Conservation (phyloP, 2,113 vertebrate species). For the Bos taurus region DNA sequence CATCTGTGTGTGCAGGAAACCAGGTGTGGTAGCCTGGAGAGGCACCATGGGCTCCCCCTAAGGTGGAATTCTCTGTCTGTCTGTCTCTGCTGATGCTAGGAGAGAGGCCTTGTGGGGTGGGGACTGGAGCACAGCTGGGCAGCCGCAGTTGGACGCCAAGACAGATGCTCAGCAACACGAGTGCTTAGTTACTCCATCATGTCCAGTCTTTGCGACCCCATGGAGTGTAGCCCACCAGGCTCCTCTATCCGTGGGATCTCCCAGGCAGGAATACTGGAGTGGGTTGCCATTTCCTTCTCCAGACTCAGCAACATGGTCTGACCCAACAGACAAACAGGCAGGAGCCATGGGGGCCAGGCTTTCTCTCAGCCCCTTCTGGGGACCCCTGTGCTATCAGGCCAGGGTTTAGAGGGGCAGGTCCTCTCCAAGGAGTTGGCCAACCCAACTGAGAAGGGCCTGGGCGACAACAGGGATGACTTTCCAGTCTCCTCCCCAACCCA, state of each 20-base stretch:
- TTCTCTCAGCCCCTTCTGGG: neutral
- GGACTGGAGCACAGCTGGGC: neutral
- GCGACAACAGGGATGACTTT: neutral
- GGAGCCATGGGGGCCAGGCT: accelerated
- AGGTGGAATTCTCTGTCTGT: neutral
- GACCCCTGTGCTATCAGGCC: neutral
- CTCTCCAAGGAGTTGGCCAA: neutral
- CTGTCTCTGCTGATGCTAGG: neutral
- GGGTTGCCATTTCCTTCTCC: neutral
- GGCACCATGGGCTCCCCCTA: neutral
- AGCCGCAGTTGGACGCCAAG: neutral
- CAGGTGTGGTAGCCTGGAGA: neutral
- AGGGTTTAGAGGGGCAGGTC: neutral
- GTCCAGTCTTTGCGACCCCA: neutral
- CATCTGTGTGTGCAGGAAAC: neutral
- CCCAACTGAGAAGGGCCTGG: neutral
- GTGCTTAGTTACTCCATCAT: neutral
- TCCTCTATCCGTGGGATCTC: neutral
- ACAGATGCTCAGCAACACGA: neutral
- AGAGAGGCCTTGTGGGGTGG: neutral
- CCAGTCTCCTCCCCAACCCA: neutral
- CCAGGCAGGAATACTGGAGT: neutral
- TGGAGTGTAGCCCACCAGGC: neutral
- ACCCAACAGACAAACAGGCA: neutral
- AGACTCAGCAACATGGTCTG: neutral